A percentile compares a stretch with the other conserved stretches of the same genome.
These are phyloP conservation scores for Penaeus vannamei DNA, from an alignment of 1,140 invertebrate genomes.

Conservation along the genomic window DNA sequence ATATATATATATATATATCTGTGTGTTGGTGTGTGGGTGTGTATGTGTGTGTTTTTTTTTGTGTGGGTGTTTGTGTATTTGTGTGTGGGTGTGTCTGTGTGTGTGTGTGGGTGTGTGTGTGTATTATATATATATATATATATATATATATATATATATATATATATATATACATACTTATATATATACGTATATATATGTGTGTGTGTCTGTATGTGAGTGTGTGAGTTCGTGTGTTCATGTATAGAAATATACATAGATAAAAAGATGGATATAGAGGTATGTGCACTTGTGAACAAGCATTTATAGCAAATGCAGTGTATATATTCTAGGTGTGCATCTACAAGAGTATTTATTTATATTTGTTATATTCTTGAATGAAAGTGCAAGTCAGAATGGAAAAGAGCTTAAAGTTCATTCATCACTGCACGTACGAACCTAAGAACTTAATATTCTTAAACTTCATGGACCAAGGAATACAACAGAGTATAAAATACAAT, in stretches of 20 bases:
- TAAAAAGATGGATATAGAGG: neutral
- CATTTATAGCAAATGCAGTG: neutral
- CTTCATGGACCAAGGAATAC: too few species aligned
- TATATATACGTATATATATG: neutral
- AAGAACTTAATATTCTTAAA: too few species aligned
- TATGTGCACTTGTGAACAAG: neutral
- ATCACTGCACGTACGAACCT: too few species aligned
- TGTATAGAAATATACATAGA: constrained; percentile 1
- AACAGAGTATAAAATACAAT: too few species aligned
- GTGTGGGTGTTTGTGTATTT: neutral
- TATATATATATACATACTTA: neutral
- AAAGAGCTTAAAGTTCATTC: too few species aligned
- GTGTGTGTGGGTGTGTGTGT: constrained; percentile 25
- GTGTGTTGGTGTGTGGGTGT: constrained; percentile 5
- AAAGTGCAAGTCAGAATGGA: too few species aligned
- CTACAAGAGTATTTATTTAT: neutral
- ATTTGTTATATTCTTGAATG: neutral
- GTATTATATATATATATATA: constrained; percentile 31
- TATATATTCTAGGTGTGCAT: neutral
- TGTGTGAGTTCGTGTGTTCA: neutral
- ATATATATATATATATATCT: neutral
- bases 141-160: constrained; percentile 29
- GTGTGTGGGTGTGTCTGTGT: neutral
- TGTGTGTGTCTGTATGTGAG: constrained; percentile 9
- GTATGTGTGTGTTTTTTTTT: constrained; percentile 5